Conservation (phyloP, 2,113 vertebrate genomes). For the Hyaena hyaena region DNA sequence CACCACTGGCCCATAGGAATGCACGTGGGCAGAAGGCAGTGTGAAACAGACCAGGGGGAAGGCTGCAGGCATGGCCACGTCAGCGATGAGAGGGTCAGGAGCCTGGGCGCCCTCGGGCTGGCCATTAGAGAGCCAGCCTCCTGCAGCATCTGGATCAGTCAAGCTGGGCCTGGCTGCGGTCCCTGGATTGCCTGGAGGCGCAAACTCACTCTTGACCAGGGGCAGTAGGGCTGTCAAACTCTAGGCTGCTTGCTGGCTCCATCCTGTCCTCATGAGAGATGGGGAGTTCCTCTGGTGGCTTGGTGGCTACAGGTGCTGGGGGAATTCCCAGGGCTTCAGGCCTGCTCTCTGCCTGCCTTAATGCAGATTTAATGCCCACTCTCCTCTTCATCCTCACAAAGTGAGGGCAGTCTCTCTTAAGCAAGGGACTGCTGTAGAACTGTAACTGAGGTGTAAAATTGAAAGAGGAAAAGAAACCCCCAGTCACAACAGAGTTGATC, state of each 20-base stretch:
- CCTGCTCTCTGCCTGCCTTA: background rate
- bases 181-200: background rate
- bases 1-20: background rate
- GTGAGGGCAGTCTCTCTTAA: conserved; percentile 66
- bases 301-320: accelerated
- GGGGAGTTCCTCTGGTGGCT: background rate
- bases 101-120: background rate
- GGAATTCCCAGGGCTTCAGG: background rate
- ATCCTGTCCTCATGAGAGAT: background rate
- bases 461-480: background rate
- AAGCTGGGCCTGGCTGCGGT: background rate
- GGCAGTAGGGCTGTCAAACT: accelerated
- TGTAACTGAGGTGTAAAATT: conserved; percentile 55
- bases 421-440: conserved; percentile 58
- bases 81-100: background rate
- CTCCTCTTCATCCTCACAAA: conserved; percentile 52
- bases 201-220: background rate
- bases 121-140: background rate
- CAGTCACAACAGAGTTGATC: background rate
- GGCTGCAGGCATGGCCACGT: background rate
- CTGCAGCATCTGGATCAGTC: background rate
- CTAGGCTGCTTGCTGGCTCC: background rate
- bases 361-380: conserved; percentile 20
- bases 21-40: background rate
- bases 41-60: background rate